Evolutionary conservation across 2,113 vertebrate species (phyloP).

Genomic region (Equus przewalskii): DNA sequence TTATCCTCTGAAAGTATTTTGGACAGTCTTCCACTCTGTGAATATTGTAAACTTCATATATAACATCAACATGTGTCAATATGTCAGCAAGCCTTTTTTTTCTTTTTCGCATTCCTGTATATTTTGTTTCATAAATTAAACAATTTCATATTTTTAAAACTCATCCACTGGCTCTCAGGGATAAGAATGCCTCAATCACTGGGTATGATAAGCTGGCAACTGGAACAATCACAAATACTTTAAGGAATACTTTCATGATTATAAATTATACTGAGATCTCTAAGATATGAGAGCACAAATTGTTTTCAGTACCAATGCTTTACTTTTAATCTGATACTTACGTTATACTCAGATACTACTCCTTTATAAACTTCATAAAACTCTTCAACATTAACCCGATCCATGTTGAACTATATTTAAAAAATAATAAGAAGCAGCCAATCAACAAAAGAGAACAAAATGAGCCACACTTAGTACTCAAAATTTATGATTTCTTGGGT

Average conservation of each 20-base stretch:
- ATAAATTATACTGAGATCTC: constrained; percentile 17
- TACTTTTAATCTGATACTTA: constrained; percentile 87
- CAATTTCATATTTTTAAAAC: background rate
- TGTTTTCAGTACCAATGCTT: background rate
- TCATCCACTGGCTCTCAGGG: background rate
- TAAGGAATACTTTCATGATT: background rate
- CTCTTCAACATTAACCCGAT: constrained; percentile 94
- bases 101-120: background rate
- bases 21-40: background rate
- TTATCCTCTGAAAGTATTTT: background rate
- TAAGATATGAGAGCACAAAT: constrained; percentile 28
- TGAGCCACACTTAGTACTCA: background rate
- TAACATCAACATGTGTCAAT: background rate
- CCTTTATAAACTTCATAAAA: constrained; percentile 98
- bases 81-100: background rate
- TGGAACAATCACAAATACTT: background rate
- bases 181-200: background rate
- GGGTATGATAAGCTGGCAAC: no score
- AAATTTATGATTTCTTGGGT: background rate
- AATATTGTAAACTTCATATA: background rate
- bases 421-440: constrained; percentile 53
- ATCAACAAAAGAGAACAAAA: background rate
- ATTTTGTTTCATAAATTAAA: constrained; percentile 24
- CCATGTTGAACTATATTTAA: constrained; percentile 92
- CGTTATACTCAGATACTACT: constrained; percentile 93